Conservation (phyloP, 2,113 vertebrate species). For the Apaloderma vittatum region DNA sequence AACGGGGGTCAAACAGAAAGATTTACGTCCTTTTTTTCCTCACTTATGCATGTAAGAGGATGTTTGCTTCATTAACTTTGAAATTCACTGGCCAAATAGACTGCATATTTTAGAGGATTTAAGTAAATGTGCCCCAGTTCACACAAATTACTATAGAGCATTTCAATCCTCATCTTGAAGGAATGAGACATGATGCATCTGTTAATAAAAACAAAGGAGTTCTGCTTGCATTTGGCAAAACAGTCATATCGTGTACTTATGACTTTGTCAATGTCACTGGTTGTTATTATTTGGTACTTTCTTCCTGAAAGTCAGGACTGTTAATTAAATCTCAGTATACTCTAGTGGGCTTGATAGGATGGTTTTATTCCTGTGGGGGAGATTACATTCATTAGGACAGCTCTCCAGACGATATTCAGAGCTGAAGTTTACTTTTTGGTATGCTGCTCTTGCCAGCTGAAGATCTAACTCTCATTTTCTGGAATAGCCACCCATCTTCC, state of each 20-base stretch:
- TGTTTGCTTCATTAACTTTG: slow-evolving; percentile 65
- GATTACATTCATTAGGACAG: not conserved
- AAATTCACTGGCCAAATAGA: slow-evolving; percentile 47
- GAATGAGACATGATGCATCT: slow-evolving; percentile 20
- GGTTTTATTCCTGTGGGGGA: slow-evolving; percentile 12
- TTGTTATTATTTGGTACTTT: slow-evolving; percentile 28
- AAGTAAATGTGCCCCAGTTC: slow-evolving; percentile 28
- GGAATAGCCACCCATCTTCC: not conserved
- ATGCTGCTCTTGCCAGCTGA: not conserved
- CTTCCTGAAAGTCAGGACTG: not conserved
- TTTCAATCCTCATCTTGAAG: slow-evolving; percentile 18
- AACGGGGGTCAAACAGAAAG: slow-evolving; percentile 41
- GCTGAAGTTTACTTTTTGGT: not conserved
- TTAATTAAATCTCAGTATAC: slow-evolving; percentile 32
- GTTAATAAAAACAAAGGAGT: slow-evolving; percentile 20
- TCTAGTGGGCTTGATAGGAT: not conserved
- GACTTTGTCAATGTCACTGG: not conserved
- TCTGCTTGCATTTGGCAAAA: slow-evolving; percentile 2
- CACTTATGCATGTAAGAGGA: slow-evolving; percentile 46
- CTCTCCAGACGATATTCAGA: not conserved
- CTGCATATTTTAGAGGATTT: slow-evolving; percentile 57
- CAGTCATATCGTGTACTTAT: not conserved
- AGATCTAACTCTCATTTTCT: not conserved
- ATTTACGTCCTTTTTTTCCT: slow-evolving; percentile 40
- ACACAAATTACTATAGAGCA: not conserved